A percentile compares a stretch with the other conserved stretches of the same genome.
Conservation (phyloP, 1,140 invertebrate genomes). For the Spodoptera litura region DNA sequence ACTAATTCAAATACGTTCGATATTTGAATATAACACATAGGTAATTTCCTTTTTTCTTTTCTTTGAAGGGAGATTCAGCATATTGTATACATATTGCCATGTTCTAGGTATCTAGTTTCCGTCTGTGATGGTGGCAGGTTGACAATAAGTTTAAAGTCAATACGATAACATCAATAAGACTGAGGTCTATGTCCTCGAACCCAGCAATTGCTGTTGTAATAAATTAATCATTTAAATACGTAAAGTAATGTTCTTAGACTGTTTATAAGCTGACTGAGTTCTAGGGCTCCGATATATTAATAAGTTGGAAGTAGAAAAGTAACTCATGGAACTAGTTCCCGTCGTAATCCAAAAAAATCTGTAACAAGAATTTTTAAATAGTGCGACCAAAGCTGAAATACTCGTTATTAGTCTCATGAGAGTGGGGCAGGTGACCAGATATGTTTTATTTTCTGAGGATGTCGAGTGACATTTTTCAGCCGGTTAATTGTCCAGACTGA, state of each 20-base stretch:
- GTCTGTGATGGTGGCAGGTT: no score
- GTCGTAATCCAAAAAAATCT: slow-evolving; percentile 43
- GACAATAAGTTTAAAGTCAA: no score
- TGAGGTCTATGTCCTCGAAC: no score
- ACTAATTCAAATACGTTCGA: no score
- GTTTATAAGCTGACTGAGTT: neutral
- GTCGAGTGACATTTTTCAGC: slow-evolving; percentile 78
- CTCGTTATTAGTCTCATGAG: slow-evolving; percentile 41
- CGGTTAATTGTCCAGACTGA: slow-evolving; percentile 72
- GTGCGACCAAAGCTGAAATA: slow-evolving; percentile 37
- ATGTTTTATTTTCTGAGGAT: slow-evolving; percentile 67
- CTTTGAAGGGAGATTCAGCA: no score
- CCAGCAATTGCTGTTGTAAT: no score
- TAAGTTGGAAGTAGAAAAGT: slow-evolving; percentile 10
- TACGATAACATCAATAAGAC: no score
- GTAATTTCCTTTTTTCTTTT: no score
- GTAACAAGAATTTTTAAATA: slow-evolving; percentile 35
- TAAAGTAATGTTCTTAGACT: neutral
- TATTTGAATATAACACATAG: no score
- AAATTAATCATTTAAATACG: neutral
- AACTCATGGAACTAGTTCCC: slow-evolving; percentile 29
- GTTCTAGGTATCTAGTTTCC: no score
- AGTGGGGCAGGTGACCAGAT: slow-evolving; percentile 64
- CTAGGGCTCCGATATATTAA: slow-evolving; percentile 9
- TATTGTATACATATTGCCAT: no score